A percentile compares a stretch with the other conserved stretches of the same genome.
Evolutionary conservation across 30 jellyfish, hydroid and myxozoan genomes (phyloP).

Genomic region (Sanderia malayensis): DNA sequence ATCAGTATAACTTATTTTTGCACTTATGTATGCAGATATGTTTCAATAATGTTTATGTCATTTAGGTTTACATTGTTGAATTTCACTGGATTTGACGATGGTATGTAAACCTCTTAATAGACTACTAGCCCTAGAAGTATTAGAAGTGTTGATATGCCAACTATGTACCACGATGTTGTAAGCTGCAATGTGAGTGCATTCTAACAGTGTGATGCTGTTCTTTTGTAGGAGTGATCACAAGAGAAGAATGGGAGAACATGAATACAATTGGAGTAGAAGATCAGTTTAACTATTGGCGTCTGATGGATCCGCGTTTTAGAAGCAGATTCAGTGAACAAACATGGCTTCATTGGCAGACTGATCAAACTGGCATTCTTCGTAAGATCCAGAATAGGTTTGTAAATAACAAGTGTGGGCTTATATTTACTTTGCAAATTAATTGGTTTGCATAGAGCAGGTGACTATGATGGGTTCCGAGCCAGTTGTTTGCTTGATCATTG

Average conservation of each 20-base stretch:
- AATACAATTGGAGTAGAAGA: slow-evolving; percentile 69
- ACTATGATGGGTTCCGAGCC: too few relatives aligned
- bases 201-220: too few relatives aligned
- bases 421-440: too few relatives aligned
- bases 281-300: slow-evolving; percentile 34
- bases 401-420: too few relatives aligned
- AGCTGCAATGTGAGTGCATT: too few relatives aligned
- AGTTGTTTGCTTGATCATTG: too few relatives aligned
- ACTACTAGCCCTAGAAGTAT: not conserved
- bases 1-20: too few relatives aligned
- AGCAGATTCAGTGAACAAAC: slow-evolving; percentile 24
- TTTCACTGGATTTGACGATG: slow-evolving; percentile 27
- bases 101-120: slow-evolving; percentile 1
- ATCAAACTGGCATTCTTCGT: slow-evolving; percentile 16
- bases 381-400: slow-evolving; percentile 20
- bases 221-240: slow-evolving; percentile 44
- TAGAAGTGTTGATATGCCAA: too few relatives aligned
- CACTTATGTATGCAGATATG: not conserved
- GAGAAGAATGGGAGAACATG: slow-evolving; percentile 62
- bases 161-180: too few relatives aligned
- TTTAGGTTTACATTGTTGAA: slow-evolving; percentile 17
- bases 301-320: slow-evolving; percentile 48
- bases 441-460: too few relatives aligned
- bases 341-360: slow-evolving; percentile 36
- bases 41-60: not conserved